Evolutionary conservation across 2,888 invertebrate genomes (phyloP).

Genomic region (Ochropleura leucogaster): DNA sequence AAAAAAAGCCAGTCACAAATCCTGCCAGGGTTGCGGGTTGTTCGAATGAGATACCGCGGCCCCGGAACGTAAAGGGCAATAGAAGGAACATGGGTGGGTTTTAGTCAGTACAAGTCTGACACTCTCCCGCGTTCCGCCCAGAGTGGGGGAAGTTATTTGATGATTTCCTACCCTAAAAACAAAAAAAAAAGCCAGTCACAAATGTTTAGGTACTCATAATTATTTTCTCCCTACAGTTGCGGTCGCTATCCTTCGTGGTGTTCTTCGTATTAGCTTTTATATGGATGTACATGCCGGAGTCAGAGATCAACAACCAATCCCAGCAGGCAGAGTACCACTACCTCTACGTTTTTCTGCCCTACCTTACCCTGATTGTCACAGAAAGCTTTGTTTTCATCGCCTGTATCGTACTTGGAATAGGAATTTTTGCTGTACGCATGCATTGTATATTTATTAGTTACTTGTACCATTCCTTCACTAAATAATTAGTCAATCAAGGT

Average conservation of each 20-base stretch:
- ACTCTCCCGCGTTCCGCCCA: too few relatives aligned
- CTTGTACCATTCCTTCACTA: background rate
- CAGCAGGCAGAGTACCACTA: conserved; percentile 9
- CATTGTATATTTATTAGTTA: background rate
- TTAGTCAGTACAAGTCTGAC: too few relatives aligned
- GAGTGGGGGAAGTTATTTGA: too few relatives aligned
- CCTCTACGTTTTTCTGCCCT: conserved; percentile 60
- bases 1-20: too few relatives aligned
- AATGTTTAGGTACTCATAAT: background rate
- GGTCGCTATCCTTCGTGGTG: conserved; percentile 65
- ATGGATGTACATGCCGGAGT: conserved; percentile 60
- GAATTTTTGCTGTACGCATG: conserved; percentile 68
- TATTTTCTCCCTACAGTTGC: conserved; percentile 66
- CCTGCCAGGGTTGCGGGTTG: too few relatives aligned
- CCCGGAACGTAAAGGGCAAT: too few relatives aligned
- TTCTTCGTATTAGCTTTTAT: conserved; percentile 67
- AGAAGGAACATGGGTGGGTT: too few relatives aligned
- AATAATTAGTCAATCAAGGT: background rate
- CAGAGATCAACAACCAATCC: conserved; percentile 11
- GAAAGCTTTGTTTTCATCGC: conserved; percentile 66
- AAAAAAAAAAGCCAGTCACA: background rate
- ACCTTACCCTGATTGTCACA: conserved; percentile 63
- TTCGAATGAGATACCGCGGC: too few relatives aligned
- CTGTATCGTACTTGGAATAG: conserved; percentile 62
- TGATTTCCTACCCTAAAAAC: too few relatives aligned